Conservation (phyloP, 2,888 invertebrate species). For the Acleris sparsana region DNA sequence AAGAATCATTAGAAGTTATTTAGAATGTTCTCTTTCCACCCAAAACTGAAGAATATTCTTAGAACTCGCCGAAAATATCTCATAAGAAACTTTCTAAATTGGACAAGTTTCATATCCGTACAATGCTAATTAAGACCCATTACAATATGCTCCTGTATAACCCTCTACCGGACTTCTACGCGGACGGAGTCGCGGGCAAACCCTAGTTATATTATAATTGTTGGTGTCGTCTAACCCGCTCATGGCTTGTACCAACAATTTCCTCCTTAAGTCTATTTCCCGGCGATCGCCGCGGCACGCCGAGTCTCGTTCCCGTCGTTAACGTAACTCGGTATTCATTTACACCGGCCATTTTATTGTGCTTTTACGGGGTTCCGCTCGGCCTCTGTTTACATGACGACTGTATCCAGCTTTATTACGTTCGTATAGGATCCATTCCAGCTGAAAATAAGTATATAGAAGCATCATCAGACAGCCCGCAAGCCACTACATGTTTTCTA, state of each 20-base stretch:
- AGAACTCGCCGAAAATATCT: too few species aligned
- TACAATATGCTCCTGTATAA: too few species aligned
- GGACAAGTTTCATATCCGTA: too few species aligned
- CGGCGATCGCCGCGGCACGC: slow-evolving; percentile 13
- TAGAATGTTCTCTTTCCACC: too few species aligned
- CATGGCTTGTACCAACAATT: slow-evolving; percentile 22
- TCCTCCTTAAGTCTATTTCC: slow-evolving; percentile 31
- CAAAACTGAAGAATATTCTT: too few species aligned
- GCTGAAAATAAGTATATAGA: not conserved
- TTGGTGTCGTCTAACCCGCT: not conserved
- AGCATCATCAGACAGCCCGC: too few species aligned
- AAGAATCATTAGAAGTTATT: too few species aligned
- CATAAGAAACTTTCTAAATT: too few species aligned
- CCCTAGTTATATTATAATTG: not conserved
- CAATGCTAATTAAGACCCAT: too few species aligned
- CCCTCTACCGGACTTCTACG: too few species aligned
- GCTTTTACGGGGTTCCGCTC: slow-evolving; percentile 14
- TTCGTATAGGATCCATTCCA: not conserved
- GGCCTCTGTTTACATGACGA: slow-evolving; percentile 8
- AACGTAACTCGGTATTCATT: slow-evolving; percentile 29
- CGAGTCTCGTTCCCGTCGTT: slow-evolving; percentile 12
- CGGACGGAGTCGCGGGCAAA: too few species aligned
- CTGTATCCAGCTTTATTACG: not conserved
- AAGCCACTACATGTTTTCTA: too few species aligned
- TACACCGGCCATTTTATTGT: slow-evolving; percentile 29